phyloP scores from a whole-genome alignment of 2,113 vertebrate species.

The Sclerurus mexicanus region DNA sequence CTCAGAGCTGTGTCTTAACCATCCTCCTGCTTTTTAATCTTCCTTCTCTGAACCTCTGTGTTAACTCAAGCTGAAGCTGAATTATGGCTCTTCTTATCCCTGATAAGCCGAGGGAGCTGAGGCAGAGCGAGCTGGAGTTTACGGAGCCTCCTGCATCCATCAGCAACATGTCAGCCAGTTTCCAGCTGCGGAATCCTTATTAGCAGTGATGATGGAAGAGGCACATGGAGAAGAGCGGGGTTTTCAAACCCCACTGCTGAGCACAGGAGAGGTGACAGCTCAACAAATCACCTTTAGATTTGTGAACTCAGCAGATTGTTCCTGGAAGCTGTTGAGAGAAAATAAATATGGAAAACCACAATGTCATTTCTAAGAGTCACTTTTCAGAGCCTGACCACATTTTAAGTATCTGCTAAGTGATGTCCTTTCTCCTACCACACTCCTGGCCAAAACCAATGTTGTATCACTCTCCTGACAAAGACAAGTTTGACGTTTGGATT shows the following conservation, averaged over 20 bases:
- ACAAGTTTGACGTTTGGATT: background rate
- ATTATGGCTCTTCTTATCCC: background rate
- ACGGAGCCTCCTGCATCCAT: slow-evolving; percentile 11
- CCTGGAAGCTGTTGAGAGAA: slow-evolving; percentile 65
- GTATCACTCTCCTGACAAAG: slow-evolving; percentile 52
- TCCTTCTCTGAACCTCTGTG: background rate
- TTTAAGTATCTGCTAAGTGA: slow-evolving; percentile 70
- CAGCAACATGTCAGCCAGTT: slow-evolving; percentile 18
- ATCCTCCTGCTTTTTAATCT: background rate
- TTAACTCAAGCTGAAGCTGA: background rate
- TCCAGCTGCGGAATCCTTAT: slow-evolving; percentile 20
- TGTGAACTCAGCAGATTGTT: slow-evolving; percentile 66
- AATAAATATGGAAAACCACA: slow-evolving; percentile 70
- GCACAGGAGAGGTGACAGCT: background rate
- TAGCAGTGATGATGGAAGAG: slow-evolving; percentile 31
- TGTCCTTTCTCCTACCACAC: slow-evolving; percentile 53
- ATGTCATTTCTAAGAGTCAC: slow-evolving; percentile 60
- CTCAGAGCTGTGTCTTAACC: background rate
- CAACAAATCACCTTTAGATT: slow-evolving; percentile 58
- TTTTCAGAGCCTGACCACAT: slow-evolving; percentile 65
- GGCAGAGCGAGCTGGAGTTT: slow-evolving; percentile 7
- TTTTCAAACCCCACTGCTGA: background rate
- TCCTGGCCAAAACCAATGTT: slow-evolving; percentile 42
- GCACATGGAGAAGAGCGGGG: background rate
- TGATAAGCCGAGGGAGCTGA: background rate